Base-by-base conservation (phyloP, 2,888 invertebrate species). In the Pyrgus malvae region DNA sequence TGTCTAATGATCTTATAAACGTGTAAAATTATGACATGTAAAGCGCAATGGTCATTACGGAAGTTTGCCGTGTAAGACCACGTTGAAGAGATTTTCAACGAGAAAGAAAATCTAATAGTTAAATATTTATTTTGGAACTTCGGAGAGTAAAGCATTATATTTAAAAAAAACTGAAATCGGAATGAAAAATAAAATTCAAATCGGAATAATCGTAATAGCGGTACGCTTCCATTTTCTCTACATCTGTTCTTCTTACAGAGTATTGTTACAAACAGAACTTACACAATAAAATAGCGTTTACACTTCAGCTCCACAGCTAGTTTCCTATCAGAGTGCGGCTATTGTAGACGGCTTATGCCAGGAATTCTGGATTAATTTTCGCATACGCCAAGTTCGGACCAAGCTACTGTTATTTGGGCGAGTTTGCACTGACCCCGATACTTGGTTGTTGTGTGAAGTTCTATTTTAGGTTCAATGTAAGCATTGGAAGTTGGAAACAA, bases 221-320 rank as follows among this genome's bases (percentile, higher is more conserved):
- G 4, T 50, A 41, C 64, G 6, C 21, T 54, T 65, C 67, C 38
- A 64, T 51, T 42, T 9, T 11, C 44, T 60, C 25, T 62, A 69
- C 31, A 62, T 67, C 62, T 48, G 45, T 55, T 58, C 23, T 59
- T 14, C 60, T 63, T 48, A 51, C 35, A 35, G 27, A 45, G 48
- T 55, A 58, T 51, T 35, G 48, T 42, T 58, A 58, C 56, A 56
- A 61, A 62, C 58, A 59, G 57, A 60, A 64, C 72, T 79, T 70
- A 68, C 57, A 69, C 74, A 71, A 76, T 79, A 77, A 80, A 82
- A 78, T 72, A 77, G 70, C 69, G 74, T 76, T 79, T 80, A 79
- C 79, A 76, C 76, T 80, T 73, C 66, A 69, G 74, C 76, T 78
- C 76, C 71, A 73, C 72, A 73, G 75, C 69, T 74, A 74, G 74